Evolutionary conservation across 2,888 invertebrate species (phyloP).

Genomic region (Parelbella ahira): DNA sequence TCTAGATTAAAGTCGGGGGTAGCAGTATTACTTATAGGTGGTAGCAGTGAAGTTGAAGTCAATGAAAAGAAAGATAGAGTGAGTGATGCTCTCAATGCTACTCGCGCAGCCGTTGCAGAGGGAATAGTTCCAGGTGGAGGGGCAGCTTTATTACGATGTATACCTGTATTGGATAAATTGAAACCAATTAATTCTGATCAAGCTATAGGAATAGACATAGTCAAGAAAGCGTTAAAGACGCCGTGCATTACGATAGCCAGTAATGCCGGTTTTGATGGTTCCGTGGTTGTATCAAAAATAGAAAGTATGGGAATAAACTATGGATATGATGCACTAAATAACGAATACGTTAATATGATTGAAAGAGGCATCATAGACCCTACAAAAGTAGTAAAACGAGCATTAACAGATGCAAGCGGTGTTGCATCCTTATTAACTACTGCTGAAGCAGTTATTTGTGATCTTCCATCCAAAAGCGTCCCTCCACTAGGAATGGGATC

Average conservation of each 20-base stretch:
- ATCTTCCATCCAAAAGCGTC: constrained; percentile 62
- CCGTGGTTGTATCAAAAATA: constrained; percentile 94
- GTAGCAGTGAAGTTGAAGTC: constrained; percentile 93
- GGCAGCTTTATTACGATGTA: constrained; percentile 91
- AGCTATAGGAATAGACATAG: constrained; percentile 88
- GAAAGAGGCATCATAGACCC: constrained; percentile 97
- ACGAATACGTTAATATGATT: constrained; percentile 93
- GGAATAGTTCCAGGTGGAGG: constrained; percentile 98
- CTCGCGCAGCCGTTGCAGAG: constrained; percentile 96
- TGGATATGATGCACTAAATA: constrained; percentile 94
- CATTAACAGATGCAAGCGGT: constrained; percentile 64
- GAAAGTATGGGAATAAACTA: constrained; percentile 85
- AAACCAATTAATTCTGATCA: constrained; percentile 88
- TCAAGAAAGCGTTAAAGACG: constrained; percentile 90
- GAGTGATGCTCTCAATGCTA: constrained; percentile 96
- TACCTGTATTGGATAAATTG: constrained; percentile 83
- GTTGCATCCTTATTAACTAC: constrained; percentile 81
- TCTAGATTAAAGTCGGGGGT: constrained; percentile 92
- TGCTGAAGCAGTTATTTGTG: constrained; percentile 97
- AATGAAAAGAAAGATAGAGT: constrained; percentile 98
- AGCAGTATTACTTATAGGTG: constrained; percentile 89
- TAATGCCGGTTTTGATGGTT: constrained; percentile 95
- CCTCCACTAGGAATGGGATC: constrained; percentile 22
- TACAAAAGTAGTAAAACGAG: constrained; percentile 84
- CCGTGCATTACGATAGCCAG: constrained; percentile 93